A percentile compares a stretch with the other conserved stretches of the same genome.
These are phyloP conservation scores for Cremastobaeus sp. DNA, from an alignment of 2,888 invertebrate genomes.

Conservation along the genomic window DNA sequence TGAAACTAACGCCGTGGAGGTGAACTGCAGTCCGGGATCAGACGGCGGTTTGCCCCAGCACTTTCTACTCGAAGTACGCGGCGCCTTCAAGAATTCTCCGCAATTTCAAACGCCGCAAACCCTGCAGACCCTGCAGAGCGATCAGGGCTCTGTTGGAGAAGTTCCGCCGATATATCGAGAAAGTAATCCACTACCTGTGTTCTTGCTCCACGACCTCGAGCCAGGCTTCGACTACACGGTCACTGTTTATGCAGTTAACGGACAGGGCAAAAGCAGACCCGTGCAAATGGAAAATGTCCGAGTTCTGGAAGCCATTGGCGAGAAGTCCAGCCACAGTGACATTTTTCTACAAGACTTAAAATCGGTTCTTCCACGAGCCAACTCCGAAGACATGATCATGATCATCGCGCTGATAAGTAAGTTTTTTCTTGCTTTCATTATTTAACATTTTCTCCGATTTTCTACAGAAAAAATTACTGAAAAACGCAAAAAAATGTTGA, in stretches of 20 bases:
- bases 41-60: conserved; percentile 90
- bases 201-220: conserved; percentile 85
- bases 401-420: conserved; percentile 74
- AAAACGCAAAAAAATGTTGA: too few species aligned
- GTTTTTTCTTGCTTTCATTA: conserved; percentile 45
- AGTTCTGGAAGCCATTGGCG: conserved; percentile 70
- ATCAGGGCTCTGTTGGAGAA: conserved; percentile 65
- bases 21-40: conserved; percentile 87
- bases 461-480: too few species aligned
- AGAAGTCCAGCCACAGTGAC: conserved; percentile 61
- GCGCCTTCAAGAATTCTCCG: conserved; percentile 66
- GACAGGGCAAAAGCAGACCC: conserved; percentile 87
- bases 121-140: conserved; percentile 76
- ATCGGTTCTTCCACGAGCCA: conserved; percentile 68
- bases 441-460: too few species aligned
- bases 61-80: conserved; percentile 87
- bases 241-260: conserved; percentile 89
- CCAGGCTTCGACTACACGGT: conserved; percentile 89
- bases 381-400: conserved; percentile 70
- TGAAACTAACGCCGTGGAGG: conserved; percentile 83
- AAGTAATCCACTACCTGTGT: conserved; percentile 81
- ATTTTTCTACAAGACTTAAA: conserved; percentile 71
- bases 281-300: conserved; percentile 85
- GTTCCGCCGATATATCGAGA: conserved; percentile 73
- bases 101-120: conserved; percentile 73